phyloP scores from a whole-genome alignment of 2,888 invertebrate species.

The Plebejus melissa region DNA sequence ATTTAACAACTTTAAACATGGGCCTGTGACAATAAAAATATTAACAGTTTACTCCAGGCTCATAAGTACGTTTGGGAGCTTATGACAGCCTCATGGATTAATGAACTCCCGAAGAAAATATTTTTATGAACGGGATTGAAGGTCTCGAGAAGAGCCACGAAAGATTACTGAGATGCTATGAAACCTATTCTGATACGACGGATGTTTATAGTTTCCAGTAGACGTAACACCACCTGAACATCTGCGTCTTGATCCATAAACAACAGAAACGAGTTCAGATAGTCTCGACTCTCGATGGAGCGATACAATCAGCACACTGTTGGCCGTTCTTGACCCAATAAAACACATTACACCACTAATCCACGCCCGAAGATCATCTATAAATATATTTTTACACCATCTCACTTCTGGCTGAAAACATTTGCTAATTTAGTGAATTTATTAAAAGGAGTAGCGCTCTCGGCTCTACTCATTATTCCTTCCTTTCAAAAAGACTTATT shows the following conservation, averaged over 20 bases:
- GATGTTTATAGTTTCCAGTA: neutral
- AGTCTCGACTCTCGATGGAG: neutral
- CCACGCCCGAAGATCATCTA: neutral
- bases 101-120: neutral
- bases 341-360: slow-evolving; percentile 29
- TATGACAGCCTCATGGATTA: neutral
- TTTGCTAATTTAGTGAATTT: neutral
- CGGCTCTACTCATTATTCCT: too few relatives aligned
- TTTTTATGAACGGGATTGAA: neutral
- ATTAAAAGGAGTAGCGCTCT: too few relatives aligned
- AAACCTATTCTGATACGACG: neutral
- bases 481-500: too few relatives aligned
- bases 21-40: too few relatives aligned
- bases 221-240: neutral
- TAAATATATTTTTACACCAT: neutral
- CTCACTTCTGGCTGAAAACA: neutral
- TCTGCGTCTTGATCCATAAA: neutral
- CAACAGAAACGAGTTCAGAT: neutral
- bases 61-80: neutral
- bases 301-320: neutral
- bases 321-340: slow-evolving; percentile 29
- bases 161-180: too few relatives aligned
- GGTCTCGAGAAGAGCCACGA: neutral
- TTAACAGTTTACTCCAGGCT: too few relatives aligned
- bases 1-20: too few relatives aligned